These are phyloP conservation scores for Liparis tanakae DNA, from an alignment of 2,797 vertebrate genomes.

Conservation along the genomic window DNA sequence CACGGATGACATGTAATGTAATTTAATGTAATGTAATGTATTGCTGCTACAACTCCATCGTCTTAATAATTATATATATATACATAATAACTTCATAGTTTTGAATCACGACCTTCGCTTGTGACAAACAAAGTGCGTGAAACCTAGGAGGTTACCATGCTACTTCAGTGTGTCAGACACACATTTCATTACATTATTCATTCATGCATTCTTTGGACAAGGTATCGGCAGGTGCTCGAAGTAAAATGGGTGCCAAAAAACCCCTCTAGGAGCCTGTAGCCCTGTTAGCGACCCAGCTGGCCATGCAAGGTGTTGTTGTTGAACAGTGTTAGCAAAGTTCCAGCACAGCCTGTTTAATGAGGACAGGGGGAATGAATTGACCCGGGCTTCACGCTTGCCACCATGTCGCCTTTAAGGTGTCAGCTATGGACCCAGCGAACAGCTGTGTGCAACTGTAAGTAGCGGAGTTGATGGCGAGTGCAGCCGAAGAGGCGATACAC, in stretches of 20 bases:
- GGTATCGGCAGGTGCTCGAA: not conserved
- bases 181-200: not conserved
- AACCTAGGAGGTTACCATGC: not conserved
- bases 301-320: not conserved
- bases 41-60: too few species aligned
- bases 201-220: not conserved
- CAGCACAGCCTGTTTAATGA: not conserved
- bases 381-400: not conserved
- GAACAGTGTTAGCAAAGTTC: not conserved
- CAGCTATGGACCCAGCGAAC: not conserved
- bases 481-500: not conserved
- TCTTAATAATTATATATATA: too few species aligned
- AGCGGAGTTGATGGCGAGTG: conserved; percentile 2
- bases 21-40: too few species aligned
- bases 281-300: not conserved
- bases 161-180: not conserved
- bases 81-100: too few species aligned
- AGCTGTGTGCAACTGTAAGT: not conserved
- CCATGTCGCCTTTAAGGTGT: conserved; percentile 1
- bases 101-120: too few species aligned
- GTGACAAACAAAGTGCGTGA: not conserved
- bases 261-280: not conserved
- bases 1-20: too few species aligned
- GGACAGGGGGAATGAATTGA: not conserved
- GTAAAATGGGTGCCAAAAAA: not conserved